Conservation (phyloP, 2,888 invertebrate genomes). For the Steinernema carpocapsae region DNA sequence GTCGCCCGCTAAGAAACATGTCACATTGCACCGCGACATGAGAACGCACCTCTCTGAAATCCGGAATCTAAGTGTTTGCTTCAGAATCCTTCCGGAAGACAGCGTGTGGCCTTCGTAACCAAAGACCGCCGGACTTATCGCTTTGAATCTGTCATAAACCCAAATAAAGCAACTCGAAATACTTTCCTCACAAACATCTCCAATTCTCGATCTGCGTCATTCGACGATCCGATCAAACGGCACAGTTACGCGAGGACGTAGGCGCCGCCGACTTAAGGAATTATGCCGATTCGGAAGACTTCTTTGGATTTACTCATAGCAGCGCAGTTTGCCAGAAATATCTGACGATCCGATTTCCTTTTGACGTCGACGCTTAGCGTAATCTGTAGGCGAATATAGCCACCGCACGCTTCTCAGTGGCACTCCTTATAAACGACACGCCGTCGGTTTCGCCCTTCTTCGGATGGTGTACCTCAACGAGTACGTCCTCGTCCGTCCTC, state of each 20-base stretch:
- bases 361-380: slow-evolving; percentile 22
- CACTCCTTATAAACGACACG: background rate
- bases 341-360: slow-evolving; percentile 24
- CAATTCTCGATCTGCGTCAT: too few species aligned
- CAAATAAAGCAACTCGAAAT: too few species aligned
- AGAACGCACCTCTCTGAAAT: background rate
- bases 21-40: slow-evolving; percentile 13
- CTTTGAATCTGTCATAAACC: too few species aligned
- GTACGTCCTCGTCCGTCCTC: slow-evolving; percentile 5
- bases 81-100: slow-evolving; percentile 20
- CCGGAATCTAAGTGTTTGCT: background rate
- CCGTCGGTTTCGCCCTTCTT: background rate
- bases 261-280: slow-evolving; percentile 7
- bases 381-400: slow-evolving; percentile 28
- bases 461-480: slow-evolving; percentile 14
- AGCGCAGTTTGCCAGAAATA: slow-evolving; percentile 19
- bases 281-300: background rate
- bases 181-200: too few species aligned
- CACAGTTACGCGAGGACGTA: slow-evolving; percentile 17
- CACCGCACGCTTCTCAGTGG: background rate
- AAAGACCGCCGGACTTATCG: too few species aligned
- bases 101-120: background rate
- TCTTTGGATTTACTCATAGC: slow-evolving; percentile 5
- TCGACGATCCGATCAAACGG: slow-evolving; percentile 21
- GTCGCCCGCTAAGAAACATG: slow-evolving; percentile 5